Evolutionary conservation across 2,888 invertebrate genomes (phyloP).

Genomic region (Leptopilina syphax): DNA sequence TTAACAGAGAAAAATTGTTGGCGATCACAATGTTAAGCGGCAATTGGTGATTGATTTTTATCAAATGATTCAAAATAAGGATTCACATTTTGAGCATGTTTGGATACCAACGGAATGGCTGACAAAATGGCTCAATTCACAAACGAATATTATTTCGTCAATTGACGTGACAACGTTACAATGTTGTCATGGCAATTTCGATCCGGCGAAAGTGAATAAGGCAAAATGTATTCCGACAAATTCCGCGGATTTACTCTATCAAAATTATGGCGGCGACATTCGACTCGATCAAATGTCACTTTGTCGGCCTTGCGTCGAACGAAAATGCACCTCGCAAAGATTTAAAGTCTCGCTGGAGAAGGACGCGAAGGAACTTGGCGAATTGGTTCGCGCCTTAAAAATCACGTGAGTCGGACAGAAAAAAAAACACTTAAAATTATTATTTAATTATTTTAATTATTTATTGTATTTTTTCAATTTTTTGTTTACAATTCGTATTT

Average conservation of each 20-base stretch:
- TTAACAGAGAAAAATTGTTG: conserved; percentile 71
- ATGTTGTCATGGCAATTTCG: conserved; percentile 77
- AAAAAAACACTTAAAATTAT: neutral
- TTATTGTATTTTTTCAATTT: too few species aligned
- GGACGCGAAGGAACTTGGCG: conserved; percentile 77
- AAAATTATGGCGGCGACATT: conserved; percentile 77
- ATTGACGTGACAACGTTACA: conserved; percentile 76
- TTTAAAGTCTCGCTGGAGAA: conserved; percentile 77
- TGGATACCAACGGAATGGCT: conserved; percentile 79
- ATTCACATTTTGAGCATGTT: conserved; percentile 71
- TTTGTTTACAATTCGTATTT: too few species aligned
- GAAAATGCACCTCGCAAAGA: conserved; percentile 76
- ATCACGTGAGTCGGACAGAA: conserved; percentile 67
- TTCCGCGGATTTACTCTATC: conserved; percentile 76
- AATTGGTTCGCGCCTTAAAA: conserved; percentile 74
- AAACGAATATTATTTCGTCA: conserved; percentile 69
- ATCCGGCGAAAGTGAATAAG: conserved; percentile 76
- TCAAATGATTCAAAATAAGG: conserved; percentile 62
- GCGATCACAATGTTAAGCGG: conserved; percentile 72
- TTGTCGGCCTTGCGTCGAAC: conserved; percentile 77
- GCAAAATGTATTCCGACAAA: conserved; percentile 76
- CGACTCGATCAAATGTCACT: conserved; percentile 73
- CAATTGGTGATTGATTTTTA: conserved; percentile 72
- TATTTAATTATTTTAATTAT: too few species aligned
- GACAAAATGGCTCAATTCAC: conserved; percentile 77